Percentiles rank a stretch among this genome's conserved stretches.
Conservation (phyloP, 1,140 invertebrate species). For the Drosophila equinoxialis region DNA sequence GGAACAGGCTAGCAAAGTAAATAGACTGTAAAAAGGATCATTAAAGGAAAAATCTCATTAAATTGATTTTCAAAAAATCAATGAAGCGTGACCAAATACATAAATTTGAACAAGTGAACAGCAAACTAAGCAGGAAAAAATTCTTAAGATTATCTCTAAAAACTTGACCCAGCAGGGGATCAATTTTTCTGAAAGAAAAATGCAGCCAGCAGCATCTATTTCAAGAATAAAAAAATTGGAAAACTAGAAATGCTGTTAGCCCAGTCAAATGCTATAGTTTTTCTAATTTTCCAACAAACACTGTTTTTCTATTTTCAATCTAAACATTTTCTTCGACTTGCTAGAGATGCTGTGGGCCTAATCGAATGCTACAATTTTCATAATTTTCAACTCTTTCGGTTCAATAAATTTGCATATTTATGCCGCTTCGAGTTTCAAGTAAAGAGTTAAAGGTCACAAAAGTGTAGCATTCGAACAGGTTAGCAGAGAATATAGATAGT, state of each 20-base stretch:
- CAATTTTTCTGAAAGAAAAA: neutral
- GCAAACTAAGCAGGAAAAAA: constrained; percentile 4
- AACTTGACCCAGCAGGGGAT: neutral
- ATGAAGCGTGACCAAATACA: constrained; percentile 45
- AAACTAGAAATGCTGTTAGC: constrained; percentile 10
- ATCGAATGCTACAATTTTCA: constrained; percentile 38
- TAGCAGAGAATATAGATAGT: constrained; percentile 7
- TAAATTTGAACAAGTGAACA: constrained; percentile 32
- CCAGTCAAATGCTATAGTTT: constrained; percentile 42
- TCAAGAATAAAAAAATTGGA: too few relatives aligned
- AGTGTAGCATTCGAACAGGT: constrained; percentile 45
- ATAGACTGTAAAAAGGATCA: neutral
- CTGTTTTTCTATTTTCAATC: too few relatives aligned
- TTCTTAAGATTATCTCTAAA: neutral
- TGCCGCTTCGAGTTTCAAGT: too few relatives aligned
- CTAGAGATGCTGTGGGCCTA: constrained; percentile 21
- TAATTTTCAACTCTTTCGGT: constrained; percentile 3
- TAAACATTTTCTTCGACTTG: too few relatives aligned
- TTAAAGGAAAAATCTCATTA: neutral
- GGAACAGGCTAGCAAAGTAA: constrained; percentile 3
- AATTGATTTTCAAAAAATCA: constrained; percentile 23
- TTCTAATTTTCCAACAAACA: neutral
- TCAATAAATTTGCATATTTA: neutral
- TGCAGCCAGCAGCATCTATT: too few relatives aligned
- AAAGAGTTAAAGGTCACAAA: constrained; percentile 44